Percentiles rank a stretch among this genome's conserved stretches.
phyloP scores from a whole-genome alignment of 2,888 invertebrate genomes.

The Nezara viridula region DNA sequence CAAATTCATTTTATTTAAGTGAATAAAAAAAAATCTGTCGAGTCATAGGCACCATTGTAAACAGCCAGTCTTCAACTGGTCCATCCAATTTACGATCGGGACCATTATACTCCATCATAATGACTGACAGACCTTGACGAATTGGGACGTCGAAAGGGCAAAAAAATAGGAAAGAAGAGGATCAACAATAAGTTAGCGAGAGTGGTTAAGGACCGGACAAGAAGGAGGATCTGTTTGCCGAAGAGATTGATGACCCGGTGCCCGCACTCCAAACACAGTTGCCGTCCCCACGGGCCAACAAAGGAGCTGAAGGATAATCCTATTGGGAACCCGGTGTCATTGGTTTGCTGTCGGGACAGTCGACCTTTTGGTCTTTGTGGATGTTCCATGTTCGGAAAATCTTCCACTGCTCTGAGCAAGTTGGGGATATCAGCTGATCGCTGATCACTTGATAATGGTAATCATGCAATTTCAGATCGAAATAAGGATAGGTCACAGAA shows the following conservation, averaged over 20 bases:
- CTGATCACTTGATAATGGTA: not conserved
- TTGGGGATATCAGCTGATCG: not conserved
- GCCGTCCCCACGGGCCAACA: constrained; percentile 20
- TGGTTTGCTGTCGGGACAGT: not conserved
- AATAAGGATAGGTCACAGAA: too few species aligned
- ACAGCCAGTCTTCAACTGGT: not conserved
- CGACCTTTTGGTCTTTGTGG: not conserved
- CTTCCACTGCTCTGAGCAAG: too few species aligned
- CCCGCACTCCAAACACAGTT: constrained; percentile 33
- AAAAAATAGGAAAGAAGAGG: not conserved
- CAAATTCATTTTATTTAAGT: not conserved
- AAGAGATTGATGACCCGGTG: constrained; percentile 22
- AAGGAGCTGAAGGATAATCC: constrained; percentile 19
- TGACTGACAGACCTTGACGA: constrained; percentile 13
- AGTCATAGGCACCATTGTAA: not conserved
- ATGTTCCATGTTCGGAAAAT: not conserved
- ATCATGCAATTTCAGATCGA: too few species aligned
- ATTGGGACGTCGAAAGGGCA: not conserved
- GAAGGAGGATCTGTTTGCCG: constrained; percentile 41
- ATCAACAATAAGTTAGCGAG: constrained; percentile 4
- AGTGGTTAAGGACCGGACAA: not conserved
- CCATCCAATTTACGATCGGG: not conserved
- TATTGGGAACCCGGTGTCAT: not conserved
- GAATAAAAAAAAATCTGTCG: not conserved
- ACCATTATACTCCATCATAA: constrained; percentile 20